Conservation (phyloP, 2,797 vertebrate species). For the Anguilla megastoma region DNA sequence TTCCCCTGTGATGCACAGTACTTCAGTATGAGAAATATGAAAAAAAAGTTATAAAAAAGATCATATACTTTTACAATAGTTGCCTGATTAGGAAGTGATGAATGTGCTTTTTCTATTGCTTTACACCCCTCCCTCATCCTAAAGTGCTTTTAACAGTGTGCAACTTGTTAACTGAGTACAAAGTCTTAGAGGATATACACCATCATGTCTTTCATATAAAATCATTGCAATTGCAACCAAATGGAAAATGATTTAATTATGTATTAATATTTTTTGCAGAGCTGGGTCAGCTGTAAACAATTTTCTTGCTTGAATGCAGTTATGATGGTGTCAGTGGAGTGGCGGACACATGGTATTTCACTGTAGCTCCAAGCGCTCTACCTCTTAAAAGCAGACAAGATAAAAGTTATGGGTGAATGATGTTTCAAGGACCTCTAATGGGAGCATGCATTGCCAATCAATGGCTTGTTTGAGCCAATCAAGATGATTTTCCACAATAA, state of each 20-base stretch:
- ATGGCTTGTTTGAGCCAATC: background rate
- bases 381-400: background rate
- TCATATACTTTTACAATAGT: slow-evolving; percentile 20
- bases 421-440: background rate
- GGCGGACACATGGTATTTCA: background rate
- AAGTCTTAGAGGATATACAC: background rate
- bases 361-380: background rate
- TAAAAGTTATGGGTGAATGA: background rate
- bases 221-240: background rate
- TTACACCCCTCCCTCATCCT: background rate
- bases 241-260: background rate
- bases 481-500: background rate
- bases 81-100: slow-evolving; percentile 2
- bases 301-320: background rate
- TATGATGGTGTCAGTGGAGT: background rate
- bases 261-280: background rate
- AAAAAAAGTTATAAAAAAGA: background rate
- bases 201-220: background rate
- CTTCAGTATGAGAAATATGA: slow-evolving; percentile 12
- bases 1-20: background rate
- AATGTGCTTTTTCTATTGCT: background rate
- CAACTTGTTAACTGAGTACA: background rate
- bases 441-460: background rate
- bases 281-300: background rate
- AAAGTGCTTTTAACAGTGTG: background rate